phyloP scores from a whole-genome alignment of 2,113 vertebrate genomes.

The Rana temporaria region DNA sequence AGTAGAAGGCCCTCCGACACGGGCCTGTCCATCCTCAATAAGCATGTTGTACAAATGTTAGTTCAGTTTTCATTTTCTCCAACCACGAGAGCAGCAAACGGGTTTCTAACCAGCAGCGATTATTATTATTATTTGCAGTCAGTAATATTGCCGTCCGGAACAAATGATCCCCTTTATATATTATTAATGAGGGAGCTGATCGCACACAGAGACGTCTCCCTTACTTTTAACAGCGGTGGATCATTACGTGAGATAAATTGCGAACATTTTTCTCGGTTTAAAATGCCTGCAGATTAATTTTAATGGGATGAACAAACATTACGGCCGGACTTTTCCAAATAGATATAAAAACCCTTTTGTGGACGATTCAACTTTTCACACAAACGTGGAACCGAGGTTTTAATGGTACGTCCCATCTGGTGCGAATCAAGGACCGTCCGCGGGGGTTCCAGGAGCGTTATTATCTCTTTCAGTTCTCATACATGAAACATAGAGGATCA shows the following conservation, averaged over 20 bases:
- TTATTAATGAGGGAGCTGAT: slow-evolving; percentile 16
- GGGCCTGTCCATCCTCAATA: no score
- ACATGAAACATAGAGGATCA: no score
- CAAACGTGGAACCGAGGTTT: neutral
- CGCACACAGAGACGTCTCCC: slow-evolving; percentile 7
- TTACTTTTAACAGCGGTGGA: slow-evolving; percentile 6
- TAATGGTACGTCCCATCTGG: neutral
- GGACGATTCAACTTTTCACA: neutral
- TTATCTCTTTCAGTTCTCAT: no score
- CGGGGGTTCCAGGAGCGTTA: no score
- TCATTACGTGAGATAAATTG: slow-evolving; percentile 38
- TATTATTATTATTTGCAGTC: slow-evolving; percentile 31
- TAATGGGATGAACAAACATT: slow-evolving; percentile 30
- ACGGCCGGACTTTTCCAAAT: neutral
- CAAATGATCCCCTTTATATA: slow-evolving; percentile 11
- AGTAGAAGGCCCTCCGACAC: no score
- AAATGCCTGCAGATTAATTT: slow-evolving; percentile 23
- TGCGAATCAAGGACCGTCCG: neutral
- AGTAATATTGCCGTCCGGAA: slow-evolving; percentile 9
- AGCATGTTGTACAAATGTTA: no score
- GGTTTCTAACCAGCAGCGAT: neutral
- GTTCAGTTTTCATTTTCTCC: neutral
- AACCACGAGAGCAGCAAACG: neutral
- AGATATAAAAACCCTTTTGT: slow-evolving; percentile 3
- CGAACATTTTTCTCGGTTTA: slow-evolving; percentile 21